Percentiles rank a stretch among this genome's conserved stretches.
These are phyloP conservation scores for Sminthurides aquaticus DNA, from an alignment of 2,888 invertebrate genomes.

Conservation along the genomic window DNA sequence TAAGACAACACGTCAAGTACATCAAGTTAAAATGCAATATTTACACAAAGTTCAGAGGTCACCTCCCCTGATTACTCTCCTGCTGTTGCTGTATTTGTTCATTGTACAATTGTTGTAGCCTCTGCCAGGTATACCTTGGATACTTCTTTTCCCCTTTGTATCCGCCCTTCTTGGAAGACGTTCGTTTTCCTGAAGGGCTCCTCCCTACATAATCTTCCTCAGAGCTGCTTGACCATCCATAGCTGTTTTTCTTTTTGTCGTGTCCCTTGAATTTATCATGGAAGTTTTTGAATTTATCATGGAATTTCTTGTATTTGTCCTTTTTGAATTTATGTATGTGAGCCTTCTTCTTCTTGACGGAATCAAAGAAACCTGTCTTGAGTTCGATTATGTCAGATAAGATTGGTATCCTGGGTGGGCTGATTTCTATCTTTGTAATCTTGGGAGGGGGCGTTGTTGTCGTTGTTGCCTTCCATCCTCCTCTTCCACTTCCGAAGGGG, in stretches of 20 bases:
- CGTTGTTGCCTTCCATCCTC: slow-evolving; percentile 1
- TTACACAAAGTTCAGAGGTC: neutral
- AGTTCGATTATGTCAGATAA: neutral
- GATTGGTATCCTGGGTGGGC: slow-evolving; percentile 14
- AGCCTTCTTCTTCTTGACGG: neutral
- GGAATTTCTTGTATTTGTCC: neutral
- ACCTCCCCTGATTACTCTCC: too few relatives aligned
- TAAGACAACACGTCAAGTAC: too few relatives aligned
- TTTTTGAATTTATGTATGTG: neutral
- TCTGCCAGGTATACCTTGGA: neutral
- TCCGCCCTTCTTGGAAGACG: neutral
- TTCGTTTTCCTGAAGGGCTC: neutral
- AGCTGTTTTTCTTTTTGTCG: neutral
- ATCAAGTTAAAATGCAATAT: neutral
- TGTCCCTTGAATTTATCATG: neutral
- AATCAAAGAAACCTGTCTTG: neutral
- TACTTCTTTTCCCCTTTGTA: neutral
- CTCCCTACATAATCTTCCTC: neutral
- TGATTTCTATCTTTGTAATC: slow-evolving; percentile 15
- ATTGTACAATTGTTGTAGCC: neutral
- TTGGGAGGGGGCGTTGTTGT: slow-evolving; percentile 13
- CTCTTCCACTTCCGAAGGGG: neutral
- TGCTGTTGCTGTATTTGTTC: neutral
- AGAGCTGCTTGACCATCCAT: neutral
- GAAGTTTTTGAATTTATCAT: neutral